phyloP scores from a whole-genome alignment of 2,888 invertebrate genomes.

The Hydraecia micacea region DNA sequence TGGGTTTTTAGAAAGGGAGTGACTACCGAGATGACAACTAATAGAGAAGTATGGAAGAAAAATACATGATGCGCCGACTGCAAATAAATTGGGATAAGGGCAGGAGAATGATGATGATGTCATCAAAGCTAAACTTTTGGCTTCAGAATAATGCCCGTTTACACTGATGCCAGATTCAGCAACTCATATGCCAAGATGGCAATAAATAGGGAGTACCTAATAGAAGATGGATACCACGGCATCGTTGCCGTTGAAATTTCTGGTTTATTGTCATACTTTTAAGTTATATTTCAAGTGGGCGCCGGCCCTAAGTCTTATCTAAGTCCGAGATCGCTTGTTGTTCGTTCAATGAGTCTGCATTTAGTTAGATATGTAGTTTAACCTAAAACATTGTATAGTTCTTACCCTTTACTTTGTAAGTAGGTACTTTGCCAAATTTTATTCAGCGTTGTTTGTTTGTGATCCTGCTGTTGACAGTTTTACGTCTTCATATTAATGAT shows the following conservation, averaged over 20 bases:
- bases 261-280: neutral
- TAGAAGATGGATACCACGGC: neutral
- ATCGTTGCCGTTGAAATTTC: neutral
- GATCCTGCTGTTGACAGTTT: conserved; percentile 69
- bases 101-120: neutral
- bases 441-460: conserved; percentile 64
- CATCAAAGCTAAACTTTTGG: neutral
- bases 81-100: too few relatives aligned
- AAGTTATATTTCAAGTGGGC: neutral
- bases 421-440: conserved; percentile 46
- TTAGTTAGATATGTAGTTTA: neutral
- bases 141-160: neutral
- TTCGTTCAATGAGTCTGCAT: neutral
- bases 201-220: neutral
- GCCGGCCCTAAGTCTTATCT: neutral
- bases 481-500: conserved; percentile 73
- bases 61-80: too few relatives aligned
- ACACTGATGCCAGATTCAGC: neutral
- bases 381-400: conserved; percentile 12
- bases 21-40: too few relatives aligned
- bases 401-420: conserved; percentile 25
- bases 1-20: too few relatives aligned
- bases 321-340: neutral
- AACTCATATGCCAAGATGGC: neutral
- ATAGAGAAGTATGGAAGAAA: too few relatives aligned